These are phyloP conservation scores for Drosophila subpulchrella DNA, from an alignment of 1,140 invertebrate genomes.

Conservation along the genomic window DNA sequence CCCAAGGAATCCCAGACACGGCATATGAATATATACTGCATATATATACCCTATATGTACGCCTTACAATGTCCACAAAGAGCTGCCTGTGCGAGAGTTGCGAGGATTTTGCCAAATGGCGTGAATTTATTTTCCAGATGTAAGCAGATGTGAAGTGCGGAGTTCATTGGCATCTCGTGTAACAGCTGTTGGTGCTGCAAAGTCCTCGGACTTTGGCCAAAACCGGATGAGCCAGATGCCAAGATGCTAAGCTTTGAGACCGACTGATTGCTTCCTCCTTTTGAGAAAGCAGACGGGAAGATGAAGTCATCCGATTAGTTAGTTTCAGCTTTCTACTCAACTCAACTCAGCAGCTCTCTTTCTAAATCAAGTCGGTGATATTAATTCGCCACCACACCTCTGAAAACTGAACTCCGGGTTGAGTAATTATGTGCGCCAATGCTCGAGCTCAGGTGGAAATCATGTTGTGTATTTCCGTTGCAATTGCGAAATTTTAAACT, in stretches of 20 bases:
- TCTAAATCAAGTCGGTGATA: conserved; percentile 9
- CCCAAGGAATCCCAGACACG: conserved; percentile 29
- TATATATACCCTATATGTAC: conserved; percentile 26
- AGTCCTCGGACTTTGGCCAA: conserved; percentile 26
- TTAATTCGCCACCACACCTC: conserved; percentile 34
- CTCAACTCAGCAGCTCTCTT: not conserved
- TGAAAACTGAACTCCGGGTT: conserved; percentile 17
- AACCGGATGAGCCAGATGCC: conserved; percentile 36
- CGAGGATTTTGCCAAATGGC: conserved; percentile 71
- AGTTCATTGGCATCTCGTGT: conserved; percentile 76
- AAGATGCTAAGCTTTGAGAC: conserved; percentile 39
- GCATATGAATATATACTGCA: conserved; percentile 54
- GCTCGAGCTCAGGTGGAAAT: conserved; percentile 68
- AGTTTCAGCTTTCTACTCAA: conserved; percentile 17
- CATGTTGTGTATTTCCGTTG: conserved; percentile 81
- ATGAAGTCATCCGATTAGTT: conserved; percentile 52
- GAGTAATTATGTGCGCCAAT: conserved; percentile 78
- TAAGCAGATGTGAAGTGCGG: conserved; percentile 26
- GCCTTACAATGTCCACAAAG: conserved; percentile 8
- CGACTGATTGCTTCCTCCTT: conserved; percentile 50
- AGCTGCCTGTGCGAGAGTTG: conserved; percentile 40
- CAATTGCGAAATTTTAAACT: conserved; percentile 83
- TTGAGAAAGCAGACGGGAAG: conserved; percentile 32
- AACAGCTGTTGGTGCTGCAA: conserved; percentile 58
- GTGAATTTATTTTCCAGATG: conserved; percentile 71